Evolutionary conservation across 1,140 invertebrate species (phyloP).

Genomic region (Caerostris extrusa): DNA sequence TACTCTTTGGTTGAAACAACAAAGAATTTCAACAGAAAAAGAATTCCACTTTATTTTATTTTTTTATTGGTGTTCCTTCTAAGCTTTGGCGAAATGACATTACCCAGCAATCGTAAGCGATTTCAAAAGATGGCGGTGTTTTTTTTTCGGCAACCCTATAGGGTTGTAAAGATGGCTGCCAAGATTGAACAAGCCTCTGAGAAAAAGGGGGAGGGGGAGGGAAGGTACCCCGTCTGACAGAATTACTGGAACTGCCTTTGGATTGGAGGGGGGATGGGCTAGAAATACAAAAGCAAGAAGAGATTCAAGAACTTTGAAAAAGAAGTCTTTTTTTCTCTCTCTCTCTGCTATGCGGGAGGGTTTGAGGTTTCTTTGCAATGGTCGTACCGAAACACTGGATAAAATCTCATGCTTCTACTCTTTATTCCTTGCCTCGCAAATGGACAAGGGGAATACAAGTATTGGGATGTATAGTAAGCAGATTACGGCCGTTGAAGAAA

Average conservation of each 20-base stretch:
- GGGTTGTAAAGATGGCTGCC: constrained; percentile 64
- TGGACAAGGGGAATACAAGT: no score
- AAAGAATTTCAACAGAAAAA: constrained; percentile 20
- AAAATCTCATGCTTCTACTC: no score
- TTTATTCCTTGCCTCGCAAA: no score
- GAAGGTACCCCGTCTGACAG: not conserved
- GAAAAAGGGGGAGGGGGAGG: not conserved
- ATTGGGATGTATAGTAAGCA: no score
- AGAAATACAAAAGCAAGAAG: not conserved
- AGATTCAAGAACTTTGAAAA: constrained; percentile 33
- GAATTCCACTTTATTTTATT: not conserved
- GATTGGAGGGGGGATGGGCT: not conserved
- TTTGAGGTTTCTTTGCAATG: not conserved
- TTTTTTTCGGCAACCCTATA: constrained; percentile 62
- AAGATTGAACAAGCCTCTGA: constrained; percentile 63
- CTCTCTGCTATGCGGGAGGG: not conserved
- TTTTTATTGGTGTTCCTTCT: not conserved
- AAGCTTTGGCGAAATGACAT: constrained; percentile 53
- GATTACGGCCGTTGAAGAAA: no score
- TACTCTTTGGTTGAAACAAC: not conserved
- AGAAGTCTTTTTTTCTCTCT: not conserved
- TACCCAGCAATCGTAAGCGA: constrained; percentile 16
- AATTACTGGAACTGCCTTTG: constrained; percentile 58
- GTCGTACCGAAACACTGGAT: not conserved
- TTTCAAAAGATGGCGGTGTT: not conserved